Base-by-base conservation (phyloP, 2,113 vertebrate species). In the Varanus salvator region DNA sequence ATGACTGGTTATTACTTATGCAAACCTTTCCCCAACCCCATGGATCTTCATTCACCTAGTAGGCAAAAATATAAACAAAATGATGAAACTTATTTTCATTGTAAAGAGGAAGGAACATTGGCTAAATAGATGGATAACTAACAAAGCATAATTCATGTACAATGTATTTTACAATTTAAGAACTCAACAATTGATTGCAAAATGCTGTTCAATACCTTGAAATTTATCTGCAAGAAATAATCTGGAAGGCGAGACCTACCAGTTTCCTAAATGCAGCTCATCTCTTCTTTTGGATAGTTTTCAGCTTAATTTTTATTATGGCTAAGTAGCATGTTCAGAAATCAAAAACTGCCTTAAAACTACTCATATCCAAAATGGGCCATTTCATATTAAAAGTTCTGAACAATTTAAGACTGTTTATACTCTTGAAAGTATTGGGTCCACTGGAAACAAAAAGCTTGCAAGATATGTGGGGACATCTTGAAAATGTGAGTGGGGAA, bases 251-350 rank as follows among this genome's bases (percentile, higher is more conserved):
- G 54, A 90, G 80, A 90, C 54, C 29, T 0, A 34, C 80, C 48
- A 48, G 8, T 15, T 34, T 50, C 0, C 25, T 25, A 72, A 71
- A 38, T 60, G 50, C 29, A 82, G 23, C 29, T 75, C 31, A 14
- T 5, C 77, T 89, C 69, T 87, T 2, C 15, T 87, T 8, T 31
- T 77, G 6, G 68, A 85, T 66, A 38, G 75, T 94, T 81, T 80
- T 80, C 48, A 82, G 90, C 25, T 31, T 6, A 75, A 88, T 82
- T 50, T 69, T 12, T 88, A 34, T 21, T 90, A 60, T 50, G 17
- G 23, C 8, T 52, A 64, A 68, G 11, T 78, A 68, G 80, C 77
- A 80, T 34, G 76, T 66, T 78, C 54, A n/a, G 68, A 23, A 86
- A 60, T 48, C 29, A 86, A 44, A 68, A n/a, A 68, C 8, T 64